Evolutionary conservation across 2,888 invertebrate genomes (phyloP).

Genomic region (Caenorhabditis angaria): DNA sequence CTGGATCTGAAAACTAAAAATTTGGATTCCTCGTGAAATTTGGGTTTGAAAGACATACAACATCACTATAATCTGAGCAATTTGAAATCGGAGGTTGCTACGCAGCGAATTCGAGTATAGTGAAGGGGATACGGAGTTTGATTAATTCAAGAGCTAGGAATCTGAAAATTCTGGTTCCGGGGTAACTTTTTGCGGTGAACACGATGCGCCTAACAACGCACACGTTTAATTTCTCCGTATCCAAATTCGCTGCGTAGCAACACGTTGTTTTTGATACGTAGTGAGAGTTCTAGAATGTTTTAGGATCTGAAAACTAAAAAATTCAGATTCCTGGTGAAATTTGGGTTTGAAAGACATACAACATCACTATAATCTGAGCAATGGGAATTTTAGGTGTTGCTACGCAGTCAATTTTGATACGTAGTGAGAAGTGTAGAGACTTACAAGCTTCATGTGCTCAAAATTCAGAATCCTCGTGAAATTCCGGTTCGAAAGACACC

Average conservation of each 20-base stretch:
- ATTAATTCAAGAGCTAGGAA: too few species aligned
- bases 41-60: neutral
- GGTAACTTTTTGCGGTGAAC: too few species aligned
- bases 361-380: neutral
- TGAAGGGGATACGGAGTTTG: neutral
- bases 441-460: neutral
- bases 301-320: too few species aligned
- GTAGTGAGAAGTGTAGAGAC: too few species aligned
- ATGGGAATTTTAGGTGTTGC: neutral
- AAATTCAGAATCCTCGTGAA: neutral
- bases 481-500: neutral
- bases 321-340: neutral
- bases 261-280: neutral
- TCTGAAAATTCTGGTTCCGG: neutral
- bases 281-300: too few species aligned
- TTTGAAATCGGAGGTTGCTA: neutral
- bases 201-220: too few species aligned
- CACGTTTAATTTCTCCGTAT: too few species aligned
- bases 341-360: neutral
- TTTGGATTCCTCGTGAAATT: constrained; percentile 75
- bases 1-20: neutral
- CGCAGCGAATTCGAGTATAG: neutral
- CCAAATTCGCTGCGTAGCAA: neutral
- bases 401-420: neutral
- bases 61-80: neutral